Evolutionary conservation across 2,888 invertebrate species (phyloP).

Genomic region (Dinocampus coccinellae): DNA sequence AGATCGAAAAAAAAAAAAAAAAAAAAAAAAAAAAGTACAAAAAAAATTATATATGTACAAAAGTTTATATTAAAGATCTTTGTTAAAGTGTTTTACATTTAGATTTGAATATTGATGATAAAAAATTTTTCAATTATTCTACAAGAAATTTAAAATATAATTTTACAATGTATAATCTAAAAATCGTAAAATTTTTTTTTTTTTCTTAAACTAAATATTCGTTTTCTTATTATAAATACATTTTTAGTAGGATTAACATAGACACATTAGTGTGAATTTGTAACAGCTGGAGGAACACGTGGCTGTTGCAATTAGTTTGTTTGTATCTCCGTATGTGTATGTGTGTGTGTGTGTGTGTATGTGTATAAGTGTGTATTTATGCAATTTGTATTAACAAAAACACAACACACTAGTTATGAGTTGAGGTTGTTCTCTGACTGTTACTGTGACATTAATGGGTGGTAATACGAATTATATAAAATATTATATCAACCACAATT

Average conservation of each 20-base stretch:
- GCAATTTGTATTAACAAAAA: conserved; percentile 13
- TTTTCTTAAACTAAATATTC: too few relatives aligned
- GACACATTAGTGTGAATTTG: conserved; percentile 2
- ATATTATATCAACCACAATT: background rate
- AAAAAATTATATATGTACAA: too few relatives aligned
- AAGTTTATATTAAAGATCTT: background rate
- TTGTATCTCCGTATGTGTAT: too few relatives aligned
- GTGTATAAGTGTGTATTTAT: too few relatives aligned
- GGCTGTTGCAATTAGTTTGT: background rate
- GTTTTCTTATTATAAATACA: too few relatives aligned
- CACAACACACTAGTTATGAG: background rate
- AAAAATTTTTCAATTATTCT: background rate
- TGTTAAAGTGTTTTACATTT: background rate
- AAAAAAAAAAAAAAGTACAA: too few relatives aligned
- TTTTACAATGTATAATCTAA: background rate
- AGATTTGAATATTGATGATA: background rate
- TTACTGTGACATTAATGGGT: background rate
- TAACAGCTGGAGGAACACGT: conserved; percentile 22
- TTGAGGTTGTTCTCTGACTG: background rate
- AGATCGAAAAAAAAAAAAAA: background rate
- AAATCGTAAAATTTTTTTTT: too few relatives aligned
- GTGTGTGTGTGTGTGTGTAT: background rate
- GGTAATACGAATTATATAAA: background rate
- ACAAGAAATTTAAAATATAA: background rate
- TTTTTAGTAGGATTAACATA: too few relatives aligned